Evolutionary conservation across 2,797 vertebrate genomes (phyloP).

Genomic region (Rhinoraja longicauda): DNA sequence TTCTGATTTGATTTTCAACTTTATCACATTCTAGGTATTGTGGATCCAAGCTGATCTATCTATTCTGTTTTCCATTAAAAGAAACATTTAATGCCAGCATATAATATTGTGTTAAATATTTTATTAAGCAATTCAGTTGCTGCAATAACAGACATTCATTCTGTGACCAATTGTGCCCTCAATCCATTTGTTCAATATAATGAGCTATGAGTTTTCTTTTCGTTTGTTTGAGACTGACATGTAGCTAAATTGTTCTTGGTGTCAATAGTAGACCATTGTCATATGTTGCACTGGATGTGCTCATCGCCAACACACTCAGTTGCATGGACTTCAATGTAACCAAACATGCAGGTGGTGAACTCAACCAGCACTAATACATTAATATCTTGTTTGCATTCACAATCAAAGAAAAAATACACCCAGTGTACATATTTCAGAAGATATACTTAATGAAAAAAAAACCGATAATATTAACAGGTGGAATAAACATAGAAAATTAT

Average conservation of each 20-base stretch:
- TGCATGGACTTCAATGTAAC: too few species aligned
- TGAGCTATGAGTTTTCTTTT: not conserved
- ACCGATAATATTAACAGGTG: not conserved
- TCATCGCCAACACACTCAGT: too few species aligned
- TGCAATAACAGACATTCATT: not conserved
- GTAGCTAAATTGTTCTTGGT: not conserved
- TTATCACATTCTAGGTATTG: not conserved
- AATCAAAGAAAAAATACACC: too few species aligned
- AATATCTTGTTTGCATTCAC: too few species aligned
- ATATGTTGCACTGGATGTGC: not conserved
- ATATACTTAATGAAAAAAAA: not conserved
- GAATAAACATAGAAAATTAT: not conserved
- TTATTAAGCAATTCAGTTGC: not conserved
- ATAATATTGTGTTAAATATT: not conserved
- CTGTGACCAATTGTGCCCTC: not conserved
- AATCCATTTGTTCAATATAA: not conserved
- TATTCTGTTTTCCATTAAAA: not conserved
- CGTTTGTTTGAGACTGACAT: not conserved
- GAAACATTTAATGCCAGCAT: not conserved
- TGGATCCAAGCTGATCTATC: not conserved
- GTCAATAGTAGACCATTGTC: not conserved
- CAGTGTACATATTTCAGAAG: not conserved
- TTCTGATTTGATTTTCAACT: not conserved
- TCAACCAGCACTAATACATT: too few species aligned
- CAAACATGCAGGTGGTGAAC: too few species aligned